Conservation (phyloP, 2,113 vertebrate genomes). For the Pelobates fuscus region DNA sequence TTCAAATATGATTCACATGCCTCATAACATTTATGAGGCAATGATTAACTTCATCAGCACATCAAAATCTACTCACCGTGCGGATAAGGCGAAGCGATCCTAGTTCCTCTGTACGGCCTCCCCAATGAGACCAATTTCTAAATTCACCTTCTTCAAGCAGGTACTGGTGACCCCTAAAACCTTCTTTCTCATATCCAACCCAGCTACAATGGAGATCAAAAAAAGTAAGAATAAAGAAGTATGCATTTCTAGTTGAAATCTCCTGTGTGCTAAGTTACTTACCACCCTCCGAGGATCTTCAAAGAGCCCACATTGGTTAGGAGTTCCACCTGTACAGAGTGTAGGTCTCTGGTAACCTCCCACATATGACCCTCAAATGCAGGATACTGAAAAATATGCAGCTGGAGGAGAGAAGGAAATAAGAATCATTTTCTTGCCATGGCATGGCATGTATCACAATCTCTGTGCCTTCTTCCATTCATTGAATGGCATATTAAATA, state of each 20-base stretch:
- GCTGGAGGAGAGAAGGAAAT: conserved; percentile 61
- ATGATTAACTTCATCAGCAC: neutral
- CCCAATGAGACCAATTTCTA: conserved; percentile 88
- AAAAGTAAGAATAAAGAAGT: neutral
- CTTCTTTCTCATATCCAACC: conserved; percentile 93
- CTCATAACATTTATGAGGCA: neutral
- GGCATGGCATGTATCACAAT: neutral
- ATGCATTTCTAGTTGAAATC: too few species aligned
- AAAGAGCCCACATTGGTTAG: conserved; percentile 80
- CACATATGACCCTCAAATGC: conserved; percentile 83
- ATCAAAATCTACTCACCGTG: conserved; percentile 74
- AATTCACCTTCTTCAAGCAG: conserved; percentile 96
- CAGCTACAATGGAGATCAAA: conserved; percentile 69
- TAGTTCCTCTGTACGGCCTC: conserved; percentile 76
- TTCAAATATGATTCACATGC: neutral
- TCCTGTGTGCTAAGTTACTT: conserved; percentile 59
- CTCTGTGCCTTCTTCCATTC: neutral
- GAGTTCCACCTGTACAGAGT: conserved; percentile 72
- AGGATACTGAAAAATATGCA: conserved; percentile 77
- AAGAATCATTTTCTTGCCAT: too few species aligned
- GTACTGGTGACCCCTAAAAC: conserved; percentile 92
- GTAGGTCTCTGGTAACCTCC: conserved; percentile 75
- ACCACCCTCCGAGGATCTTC: conserved; percentile 86
- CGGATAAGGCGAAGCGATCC: conserved; percentile 82
- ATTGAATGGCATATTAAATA: too few species aligned